These are phyloP conservation scores for Amorpha juglandis DNA, from an alignment of 2,888 invertebrate genomes.

Conservation along the genomic window DNA sequence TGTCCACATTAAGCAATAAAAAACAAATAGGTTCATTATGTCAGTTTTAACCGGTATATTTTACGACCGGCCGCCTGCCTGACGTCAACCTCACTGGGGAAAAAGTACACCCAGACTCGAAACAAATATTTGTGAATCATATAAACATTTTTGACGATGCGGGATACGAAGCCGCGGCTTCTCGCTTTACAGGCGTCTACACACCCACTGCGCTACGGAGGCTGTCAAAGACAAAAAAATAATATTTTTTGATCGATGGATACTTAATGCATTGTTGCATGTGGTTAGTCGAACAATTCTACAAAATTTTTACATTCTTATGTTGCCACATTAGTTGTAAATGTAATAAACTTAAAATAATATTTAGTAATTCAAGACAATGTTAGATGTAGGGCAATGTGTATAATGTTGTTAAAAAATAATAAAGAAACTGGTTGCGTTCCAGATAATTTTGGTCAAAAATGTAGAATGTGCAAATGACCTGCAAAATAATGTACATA, in stretches of 20 bases:
- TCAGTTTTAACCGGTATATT: slow-evolving; percentile 11
- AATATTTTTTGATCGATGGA: slow-evolving; percentile 14
- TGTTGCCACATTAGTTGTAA: not conserved
- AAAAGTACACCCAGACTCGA: no score
- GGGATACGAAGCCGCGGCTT: no score
- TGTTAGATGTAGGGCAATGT: slow-evolving; percentile 11
- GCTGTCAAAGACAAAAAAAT: no score
- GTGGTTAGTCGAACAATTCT: not conserved
- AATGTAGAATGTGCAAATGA: not conserved
- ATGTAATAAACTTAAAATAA: not conserved
- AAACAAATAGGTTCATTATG: slow-evolving; percentile 7
- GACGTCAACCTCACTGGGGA: no score
- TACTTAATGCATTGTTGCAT: not conserved
- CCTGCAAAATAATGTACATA: not conserved
- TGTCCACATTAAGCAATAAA: slow-evolving; percentile 28
- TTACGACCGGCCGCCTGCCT: no score
- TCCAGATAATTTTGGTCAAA: slow-evolving; percentile 2
- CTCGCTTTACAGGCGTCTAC: no score
- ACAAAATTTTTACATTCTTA: not conserved
- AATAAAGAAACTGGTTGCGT: slow-evolving; percentile 7
- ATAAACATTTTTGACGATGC: no score
- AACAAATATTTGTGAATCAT: no score
- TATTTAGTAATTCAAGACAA: not conserved
- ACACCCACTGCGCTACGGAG: no score
- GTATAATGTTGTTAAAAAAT: not conserved